Percentiles rank a stretch among this genome's conserved stretches.
These are phyloP conservation scores for Solen grandis DNA, from an alignment of 1,140 invertebrate species.

Conservation along the genomic window DNA sequence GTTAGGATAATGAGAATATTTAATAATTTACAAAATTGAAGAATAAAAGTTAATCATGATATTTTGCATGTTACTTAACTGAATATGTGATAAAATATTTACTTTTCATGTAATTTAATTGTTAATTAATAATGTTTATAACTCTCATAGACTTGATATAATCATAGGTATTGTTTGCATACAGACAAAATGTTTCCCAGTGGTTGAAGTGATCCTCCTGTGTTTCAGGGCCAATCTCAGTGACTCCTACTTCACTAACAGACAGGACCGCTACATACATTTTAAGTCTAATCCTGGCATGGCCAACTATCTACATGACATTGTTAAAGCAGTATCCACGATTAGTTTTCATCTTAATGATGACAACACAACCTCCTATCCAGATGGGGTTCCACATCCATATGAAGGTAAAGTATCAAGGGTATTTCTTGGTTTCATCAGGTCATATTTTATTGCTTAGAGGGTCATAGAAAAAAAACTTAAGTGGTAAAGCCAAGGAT, in stretches of 20 bases:
- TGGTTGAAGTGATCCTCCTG: conserved; percentile 41
- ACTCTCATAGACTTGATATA: background rate
- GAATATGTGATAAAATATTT: background rate
- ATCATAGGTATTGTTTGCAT: background rate
- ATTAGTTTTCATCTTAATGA: conserved; percentile 82
- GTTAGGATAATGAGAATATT: no score
- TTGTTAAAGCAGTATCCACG: conserved; percentile 82
- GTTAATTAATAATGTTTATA: background rate
- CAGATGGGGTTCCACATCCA: conserved; percentile 79
- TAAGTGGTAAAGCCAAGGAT: no score
- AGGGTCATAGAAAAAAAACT: background rate
- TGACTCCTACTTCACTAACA: conserved; percentile 97
- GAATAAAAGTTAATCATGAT: background rate
- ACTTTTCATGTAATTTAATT: background rate
- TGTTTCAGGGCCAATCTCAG: conserved; percentile 94
- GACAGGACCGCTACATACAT: conserved; percentile 97
- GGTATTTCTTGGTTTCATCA: background rate
- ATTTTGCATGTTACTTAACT: no score
- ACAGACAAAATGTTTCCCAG: background rate
- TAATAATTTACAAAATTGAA: background rate
- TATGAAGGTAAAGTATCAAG: conserved; percentile 78
- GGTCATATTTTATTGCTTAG: background rate
- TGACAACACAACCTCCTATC: conserved; percentile 74
- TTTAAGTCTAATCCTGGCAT: conserved; percentile 90
- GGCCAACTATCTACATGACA: conserved; percentile 89